Evolutionary conservation across 2,888 invertebrate species (phyloP).

Genomic region (Macaria liturata): DNA sequence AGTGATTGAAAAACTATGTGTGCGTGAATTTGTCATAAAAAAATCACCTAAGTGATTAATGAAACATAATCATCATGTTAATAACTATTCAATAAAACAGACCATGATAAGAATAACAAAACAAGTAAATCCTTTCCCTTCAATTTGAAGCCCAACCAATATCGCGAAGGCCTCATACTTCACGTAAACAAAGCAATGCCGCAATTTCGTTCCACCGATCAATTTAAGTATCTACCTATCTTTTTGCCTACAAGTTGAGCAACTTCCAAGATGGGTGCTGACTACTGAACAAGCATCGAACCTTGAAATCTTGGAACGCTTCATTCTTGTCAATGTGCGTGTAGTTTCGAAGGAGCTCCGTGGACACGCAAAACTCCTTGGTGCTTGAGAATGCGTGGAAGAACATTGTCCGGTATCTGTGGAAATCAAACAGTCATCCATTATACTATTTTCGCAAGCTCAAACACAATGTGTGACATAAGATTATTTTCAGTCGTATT

Average conservation of each 20-base stretch:
- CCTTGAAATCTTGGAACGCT: constrained; percentile 89
- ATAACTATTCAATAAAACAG: no score
- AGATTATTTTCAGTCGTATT: constrained; percentile 12
- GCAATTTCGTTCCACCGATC: constrained; percentile 8
- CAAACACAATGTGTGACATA: constrained; percentile 10
- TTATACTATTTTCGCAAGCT: constrained; percentile 13
- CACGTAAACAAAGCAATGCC: not conserved
- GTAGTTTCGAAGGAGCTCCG: constrained; percentile 88
- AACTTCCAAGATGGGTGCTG: constrained; percentile 11
- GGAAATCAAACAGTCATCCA: constrained; percentile 37
- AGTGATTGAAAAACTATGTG: no score
- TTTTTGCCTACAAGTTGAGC: constrained; percentile 13
- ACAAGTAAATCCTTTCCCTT: no score
- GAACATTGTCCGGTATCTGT: constrained; percentile 87
- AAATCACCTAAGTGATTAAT: no score
- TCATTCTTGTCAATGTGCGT: constrained; percentile 86
- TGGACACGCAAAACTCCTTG: constrained; percentile 91
- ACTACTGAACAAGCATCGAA: constrained; percentile 36
- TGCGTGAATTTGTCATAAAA: no score
- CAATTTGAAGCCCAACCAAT: no score
- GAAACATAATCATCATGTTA: no score
- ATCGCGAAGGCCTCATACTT: no score
- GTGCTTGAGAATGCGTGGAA: constrained; percentile 93
- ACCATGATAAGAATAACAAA: no score
- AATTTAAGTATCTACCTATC: constrained; percentile 1